These are phyloP conservation scores for Psittacula derbiana DNA, from an alignment of 2,797 vertebrate species.

Conservation along the genomic window DNA sequence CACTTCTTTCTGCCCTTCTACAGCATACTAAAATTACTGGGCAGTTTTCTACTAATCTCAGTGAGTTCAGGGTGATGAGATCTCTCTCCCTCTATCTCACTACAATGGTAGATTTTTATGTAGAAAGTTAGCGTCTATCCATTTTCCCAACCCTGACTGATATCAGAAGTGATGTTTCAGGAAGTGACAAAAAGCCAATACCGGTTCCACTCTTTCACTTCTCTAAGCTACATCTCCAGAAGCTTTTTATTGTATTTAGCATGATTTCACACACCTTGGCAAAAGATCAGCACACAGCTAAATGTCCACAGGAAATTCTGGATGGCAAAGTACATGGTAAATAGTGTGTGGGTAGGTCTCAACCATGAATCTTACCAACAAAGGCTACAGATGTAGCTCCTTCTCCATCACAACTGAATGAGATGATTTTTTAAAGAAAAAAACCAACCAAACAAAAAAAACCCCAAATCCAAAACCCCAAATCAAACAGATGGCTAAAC, in stretches of 20 bases:
- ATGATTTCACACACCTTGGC: not conserved
- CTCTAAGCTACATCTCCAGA: not conserved
- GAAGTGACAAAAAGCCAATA: not conserved
- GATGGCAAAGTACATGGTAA: not conserved
- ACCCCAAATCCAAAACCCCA: not conserved
- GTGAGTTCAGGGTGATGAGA: not conserved
- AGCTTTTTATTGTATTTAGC: not conserved
- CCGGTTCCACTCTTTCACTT: not conserved
- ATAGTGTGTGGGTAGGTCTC: not conserved
- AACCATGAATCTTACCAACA: not conserved
- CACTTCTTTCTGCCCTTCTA: not conserved
- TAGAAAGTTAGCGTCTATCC: not conserved
- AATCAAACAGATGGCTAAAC: not conserved
- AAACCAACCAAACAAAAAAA: not conserved
- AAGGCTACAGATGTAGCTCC: not conserved
- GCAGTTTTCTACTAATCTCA: not conserved
- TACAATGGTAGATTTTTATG: accelerated
- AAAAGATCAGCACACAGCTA: not conserved
- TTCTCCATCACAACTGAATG: not conserved
- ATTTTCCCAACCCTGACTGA: not conserved
- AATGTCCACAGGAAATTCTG: not conserved
- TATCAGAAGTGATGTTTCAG: not conserved
- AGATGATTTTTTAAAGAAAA: not conserved
- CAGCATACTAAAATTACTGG: not conserved
- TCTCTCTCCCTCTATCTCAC: not conserved